A percentile compares a stretch with the other conserved stretches of the same genome.
These are phyloP conservation scores for Melolontha melolontha DNA, from an alignment of 2,888 invertebrate genomes.

Conservation along the genomic window DNA sequence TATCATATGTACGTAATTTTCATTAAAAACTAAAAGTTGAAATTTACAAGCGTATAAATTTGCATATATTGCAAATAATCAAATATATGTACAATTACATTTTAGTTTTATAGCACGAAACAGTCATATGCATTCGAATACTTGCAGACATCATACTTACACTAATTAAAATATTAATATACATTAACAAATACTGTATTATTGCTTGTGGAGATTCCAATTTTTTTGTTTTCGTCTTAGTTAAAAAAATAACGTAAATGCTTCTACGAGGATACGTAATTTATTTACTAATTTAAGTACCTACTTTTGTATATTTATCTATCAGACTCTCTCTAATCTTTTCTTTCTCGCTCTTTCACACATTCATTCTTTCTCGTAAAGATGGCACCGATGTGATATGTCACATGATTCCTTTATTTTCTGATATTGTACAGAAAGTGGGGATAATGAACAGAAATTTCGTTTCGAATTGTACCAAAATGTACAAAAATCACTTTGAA, in stretches of 20 bases:
- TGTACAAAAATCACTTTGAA: conserved; percentile 29
- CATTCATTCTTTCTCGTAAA: conserved; percentile 36
- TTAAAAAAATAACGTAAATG: conserved; percentile 45
- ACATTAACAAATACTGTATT: conserved; percentile 62
- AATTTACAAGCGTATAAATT: conserved; percentile 12
- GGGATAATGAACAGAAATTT: conserved; percentile 26
- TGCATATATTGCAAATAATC: conserved; percentile 12
- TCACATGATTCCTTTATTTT: conserved; percentile 6
- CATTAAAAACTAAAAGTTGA: not conserved
- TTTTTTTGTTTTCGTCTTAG: no score
- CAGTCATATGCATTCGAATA: conserved; percentile 45
- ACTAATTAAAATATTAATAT: conserved; percentile 48
- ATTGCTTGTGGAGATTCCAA: conserved; percentile 54
- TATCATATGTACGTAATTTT: conserved; percentile 36
- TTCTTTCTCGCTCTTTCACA: not conserved
- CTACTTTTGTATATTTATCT: conserved; percentile 28
- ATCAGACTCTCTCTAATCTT: no score
- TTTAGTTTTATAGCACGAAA: conserved; percentile 28
- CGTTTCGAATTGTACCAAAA: conserved; percentile 27
- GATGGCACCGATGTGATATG: conserved; percentile 53
- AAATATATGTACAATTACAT: conserved; percentile 20
- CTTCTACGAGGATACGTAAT: conserved; percentile 48
- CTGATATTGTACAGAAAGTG: conserved; percentile 16
- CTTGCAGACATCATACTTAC: no score
- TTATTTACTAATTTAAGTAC: conserved; percentile 46